These are phyloP conservation scores for Idaea dimidiata DNA, from an alignment of 2,888 invertebrate species.

Conservation along the genomic window DNA sequence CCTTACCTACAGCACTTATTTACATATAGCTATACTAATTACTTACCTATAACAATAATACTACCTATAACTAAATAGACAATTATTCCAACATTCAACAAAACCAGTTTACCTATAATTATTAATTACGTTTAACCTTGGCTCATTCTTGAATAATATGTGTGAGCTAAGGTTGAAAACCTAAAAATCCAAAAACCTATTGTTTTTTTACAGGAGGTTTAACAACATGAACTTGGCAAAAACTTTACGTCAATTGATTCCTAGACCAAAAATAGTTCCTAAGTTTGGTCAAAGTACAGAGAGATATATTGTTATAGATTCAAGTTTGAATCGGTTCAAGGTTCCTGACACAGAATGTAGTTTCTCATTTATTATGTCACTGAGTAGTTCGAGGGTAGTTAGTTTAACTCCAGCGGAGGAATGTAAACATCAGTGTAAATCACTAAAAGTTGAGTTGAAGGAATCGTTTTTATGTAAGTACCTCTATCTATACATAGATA, in stretches of 20 bases:
- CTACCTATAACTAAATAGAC: too few relatives aligned
- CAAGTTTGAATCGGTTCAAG: constrained; percentile 82
- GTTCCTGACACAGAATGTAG: constrained; percentile 92
- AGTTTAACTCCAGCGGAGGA: constrained; percentile 88
- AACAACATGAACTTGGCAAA: constrained; percentile 88
- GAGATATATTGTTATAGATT: constrained; percentile 88
- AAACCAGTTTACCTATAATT: too few relatives aligned
- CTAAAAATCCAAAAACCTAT: neutral
- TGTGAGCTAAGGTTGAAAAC: too few relatives aligned
- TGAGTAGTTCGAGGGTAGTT: constrained; percentile 86
- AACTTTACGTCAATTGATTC: constrained; percentile 85
- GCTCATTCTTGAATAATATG: too few relatives aligned
- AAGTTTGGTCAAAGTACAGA: constrained; percentile 89
- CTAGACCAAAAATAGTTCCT: constrained; percentile 85
- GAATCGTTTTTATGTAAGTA: constrained; percentile 88
- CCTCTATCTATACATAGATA: neutral
- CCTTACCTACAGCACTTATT: too few relatives aligned
- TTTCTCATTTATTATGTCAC: constrained; percentile 87
- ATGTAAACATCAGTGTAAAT: constrained; percentile 86
- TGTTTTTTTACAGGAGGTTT: constrained; percentile 82
- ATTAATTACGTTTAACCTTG: too few relatives aligned
- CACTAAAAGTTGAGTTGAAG: constrained; percentile 85
- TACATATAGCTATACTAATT: too few relatives aligned
- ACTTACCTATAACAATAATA: too few relatives aligned
- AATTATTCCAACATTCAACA: too few relatives aligned